These are phyloP conservation scores for Cololabis saira DNA, from an alignment of 2,113 vertebrate species.

Conservation along the genomic window DNA sequence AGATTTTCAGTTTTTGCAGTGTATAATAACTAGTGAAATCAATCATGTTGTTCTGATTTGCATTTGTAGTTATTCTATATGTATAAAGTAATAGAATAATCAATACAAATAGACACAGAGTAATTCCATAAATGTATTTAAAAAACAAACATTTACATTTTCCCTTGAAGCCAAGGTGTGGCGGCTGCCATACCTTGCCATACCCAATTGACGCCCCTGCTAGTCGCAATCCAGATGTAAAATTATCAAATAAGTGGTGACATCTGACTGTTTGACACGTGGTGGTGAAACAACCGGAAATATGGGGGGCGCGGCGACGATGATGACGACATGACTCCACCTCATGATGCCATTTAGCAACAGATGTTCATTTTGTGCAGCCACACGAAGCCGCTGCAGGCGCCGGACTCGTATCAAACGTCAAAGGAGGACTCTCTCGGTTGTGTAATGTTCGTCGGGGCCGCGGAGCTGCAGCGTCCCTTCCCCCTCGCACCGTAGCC, in stretches of 20 bases:
- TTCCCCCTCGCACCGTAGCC: slow-evolving; percentile 22
- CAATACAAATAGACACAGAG: too few species aligned
- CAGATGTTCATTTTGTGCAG: slow-evolving; percentile 57
- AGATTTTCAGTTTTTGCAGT: too few species aligned
- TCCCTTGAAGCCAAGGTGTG: too few species aligned
- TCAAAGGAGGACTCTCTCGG: not conserved
- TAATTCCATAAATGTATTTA: too few species aligned
- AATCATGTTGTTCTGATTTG: too few species aligned
- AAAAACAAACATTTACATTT: too few species aligned
- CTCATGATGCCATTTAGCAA: slow-evolving; percentile 71
- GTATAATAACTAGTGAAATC: too few species aligned
- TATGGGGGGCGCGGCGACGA: too few species aligned
- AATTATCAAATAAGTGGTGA: not conserved
- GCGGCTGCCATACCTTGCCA: too few species aligned
- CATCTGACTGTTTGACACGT: slow-evolving; percentile 1
- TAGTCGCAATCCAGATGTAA: not conserved
- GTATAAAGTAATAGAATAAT: too few species aligned
- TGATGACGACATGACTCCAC: slow-evolving; percentile 66
- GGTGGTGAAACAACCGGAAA: slow-evolving; percentile 58
- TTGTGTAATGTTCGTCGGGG: slow-evolving; percentile 54
- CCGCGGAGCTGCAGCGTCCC: slow-evolving; percentile 7
- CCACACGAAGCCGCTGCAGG: not conserved
- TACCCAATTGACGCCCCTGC: too few species aligned
- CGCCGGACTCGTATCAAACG: not conserved
- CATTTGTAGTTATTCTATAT: too few species aligned